A percentile compares a stretch with the other conserved stretches of the same genome.
Evolutionary conservation across 2,888 invertebrate genomes (phyloP).

Genomic region (Xestia xanthographa): DNA sequence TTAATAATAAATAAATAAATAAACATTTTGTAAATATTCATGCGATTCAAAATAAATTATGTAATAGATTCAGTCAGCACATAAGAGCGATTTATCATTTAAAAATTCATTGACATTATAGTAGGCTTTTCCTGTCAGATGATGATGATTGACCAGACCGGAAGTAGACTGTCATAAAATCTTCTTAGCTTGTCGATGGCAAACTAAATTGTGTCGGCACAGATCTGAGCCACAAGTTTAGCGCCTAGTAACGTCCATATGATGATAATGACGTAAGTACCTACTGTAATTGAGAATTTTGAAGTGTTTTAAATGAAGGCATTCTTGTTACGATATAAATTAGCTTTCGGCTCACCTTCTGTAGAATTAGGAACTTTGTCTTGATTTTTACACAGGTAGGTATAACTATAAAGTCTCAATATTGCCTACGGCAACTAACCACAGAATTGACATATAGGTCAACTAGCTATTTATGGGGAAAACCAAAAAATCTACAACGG

Average conservation of each 20-base stretch:
- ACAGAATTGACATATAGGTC: not conserved
- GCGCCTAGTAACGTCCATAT: not conserved
- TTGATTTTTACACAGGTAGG: not conserved
- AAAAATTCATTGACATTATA: too few species aligned
- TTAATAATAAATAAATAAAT: too few species aligned
- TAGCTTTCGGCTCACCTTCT: not conserved
- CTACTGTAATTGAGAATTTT: too few species aligned
- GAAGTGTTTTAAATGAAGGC: not conserved
- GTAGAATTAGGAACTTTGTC: not conserved
- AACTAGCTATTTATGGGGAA: not conserved
- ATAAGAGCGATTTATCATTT: too few species aligned
- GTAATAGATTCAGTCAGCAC: too few species aligned
- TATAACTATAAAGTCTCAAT: not conserved
- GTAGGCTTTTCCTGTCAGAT: too few species aligned
- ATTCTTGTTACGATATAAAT: not conserved
- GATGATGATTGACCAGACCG: not conserved
- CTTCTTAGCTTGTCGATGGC: not conserved
- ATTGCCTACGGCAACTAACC: not conserved
- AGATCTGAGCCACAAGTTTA: not conserved
- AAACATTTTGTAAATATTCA: too few species aligned
- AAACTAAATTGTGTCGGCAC: too few species aligned
- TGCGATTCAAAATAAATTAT: too few species aligned
- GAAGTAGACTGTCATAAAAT: not conserved
- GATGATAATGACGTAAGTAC: too few species aligned
- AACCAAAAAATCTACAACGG: not conserved